Evolutionary conservation across 92 coral and sea anemone species (phyloP).

Genomic region (Epizoanthus ramosus): DNA sequence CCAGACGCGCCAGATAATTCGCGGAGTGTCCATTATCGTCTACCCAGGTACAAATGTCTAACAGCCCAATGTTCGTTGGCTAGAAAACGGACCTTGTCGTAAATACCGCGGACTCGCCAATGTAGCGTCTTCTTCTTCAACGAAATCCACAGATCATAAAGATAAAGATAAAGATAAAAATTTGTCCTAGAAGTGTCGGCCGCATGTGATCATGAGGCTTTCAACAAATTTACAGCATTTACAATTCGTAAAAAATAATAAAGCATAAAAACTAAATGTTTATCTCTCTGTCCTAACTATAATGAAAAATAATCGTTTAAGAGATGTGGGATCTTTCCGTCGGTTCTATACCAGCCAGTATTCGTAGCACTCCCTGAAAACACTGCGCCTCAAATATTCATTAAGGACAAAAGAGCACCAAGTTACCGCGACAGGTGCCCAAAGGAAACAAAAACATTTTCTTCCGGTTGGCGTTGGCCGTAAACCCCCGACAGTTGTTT

Average conservation of each 20-base stretch:
- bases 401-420: slow-evolving; percentile 24
- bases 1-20: slow-evolving; percentile 13
- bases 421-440: slow-evolving; percentile 39
- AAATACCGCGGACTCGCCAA: background rate
- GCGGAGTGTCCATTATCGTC: background rate
- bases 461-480: background rate
- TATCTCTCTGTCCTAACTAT: background rate
- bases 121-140: background rate
- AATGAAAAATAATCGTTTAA: background rate
- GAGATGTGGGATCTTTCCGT: background rate
- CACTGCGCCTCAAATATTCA: slow-evolving; percentile 34
- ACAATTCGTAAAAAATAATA: background rate
- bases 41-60: background rate
- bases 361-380: slow-evolving; percentile 20
- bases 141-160: background rate
- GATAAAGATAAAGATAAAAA: too few relatives aligned
- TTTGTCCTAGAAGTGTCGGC: background rate
- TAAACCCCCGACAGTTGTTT: background rate
- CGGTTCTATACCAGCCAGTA: background rate
- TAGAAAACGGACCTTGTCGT: background rate
- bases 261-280: background rate
- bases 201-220: slow-evolving; percentile 12
- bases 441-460: slow-evolving; percentile 15
- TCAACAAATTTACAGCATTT: background rate
- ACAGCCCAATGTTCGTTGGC: background rate